Evolutionary conservation across 2,113 vertebrate genomes (phyloP).

Genomic region (Smithornis capensis): DNA sequence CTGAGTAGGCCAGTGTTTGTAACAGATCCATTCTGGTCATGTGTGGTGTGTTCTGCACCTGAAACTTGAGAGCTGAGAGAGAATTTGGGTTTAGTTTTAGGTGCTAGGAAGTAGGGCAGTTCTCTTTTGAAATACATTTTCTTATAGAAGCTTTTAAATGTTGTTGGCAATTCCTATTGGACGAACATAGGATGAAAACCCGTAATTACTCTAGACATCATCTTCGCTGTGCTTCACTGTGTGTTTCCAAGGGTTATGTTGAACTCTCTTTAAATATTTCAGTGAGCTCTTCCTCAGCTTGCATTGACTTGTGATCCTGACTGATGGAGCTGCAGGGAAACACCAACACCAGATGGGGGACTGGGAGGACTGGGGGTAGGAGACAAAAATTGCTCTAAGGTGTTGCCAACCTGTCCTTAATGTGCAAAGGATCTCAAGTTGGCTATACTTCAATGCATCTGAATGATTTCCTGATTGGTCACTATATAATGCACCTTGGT

Average conservation of each 20-base stretch:
- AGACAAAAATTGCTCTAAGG: not conserved
- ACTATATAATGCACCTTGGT: too few relatives aligned
- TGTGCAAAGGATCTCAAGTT: not conserved
- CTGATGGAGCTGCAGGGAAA: slow-evolving; percentile 3
- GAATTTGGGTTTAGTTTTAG: not conserved
- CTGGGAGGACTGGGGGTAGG: not conserved
- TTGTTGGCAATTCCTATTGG: not conserved
- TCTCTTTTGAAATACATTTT: not conserved
- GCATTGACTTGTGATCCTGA: not conserved
- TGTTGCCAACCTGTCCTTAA: not conserved
- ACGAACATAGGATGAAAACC: not conserved
- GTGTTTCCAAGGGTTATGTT: not conserved
- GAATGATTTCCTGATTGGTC: not conserved
- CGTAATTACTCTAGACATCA: not conserved
- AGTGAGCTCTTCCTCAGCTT: not conserved
- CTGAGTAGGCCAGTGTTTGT: not conserved
- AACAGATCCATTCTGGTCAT: not conserved
- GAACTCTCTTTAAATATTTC: not conserved
- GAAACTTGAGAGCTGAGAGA: not conserved
- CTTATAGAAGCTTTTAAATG: not conserved
- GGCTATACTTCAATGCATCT: not conserved
- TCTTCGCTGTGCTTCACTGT: not conserved
- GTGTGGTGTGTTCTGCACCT: not conserved
- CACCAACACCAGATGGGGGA: not conserved
- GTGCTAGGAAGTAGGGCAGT: not conserved